These are phyloP conservation scores for Sipha flava DNA, from an alignment of 1,140 invertebrate species.

Conservation along the genomic window DNA sequence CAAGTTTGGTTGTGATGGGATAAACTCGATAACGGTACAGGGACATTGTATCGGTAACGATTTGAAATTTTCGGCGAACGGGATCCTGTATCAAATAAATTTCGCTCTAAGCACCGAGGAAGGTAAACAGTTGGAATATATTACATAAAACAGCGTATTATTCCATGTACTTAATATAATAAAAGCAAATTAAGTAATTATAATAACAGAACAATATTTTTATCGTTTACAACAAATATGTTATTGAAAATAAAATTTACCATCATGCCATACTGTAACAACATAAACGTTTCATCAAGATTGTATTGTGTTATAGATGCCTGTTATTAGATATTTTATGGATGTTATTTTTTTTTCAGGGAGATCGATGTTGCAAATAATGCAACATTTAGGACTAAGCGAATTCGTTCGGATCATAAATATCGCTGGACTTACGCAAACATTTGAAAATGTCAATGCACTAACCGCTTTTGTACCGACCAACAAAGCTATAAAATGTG, in stretches of 20 bases:
- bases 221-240: too few species aligned
- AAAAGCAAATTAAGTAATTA: too few species aligned
- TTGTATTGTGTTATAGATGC: too few species aligned
- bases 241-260: too few species aligned
- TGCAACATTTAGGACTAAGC: conserved; percentile 46
- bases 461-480: not conserved
- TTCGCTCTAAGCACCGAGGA: not conserved
- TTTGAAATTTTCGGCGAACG: conserved; percentile 44
- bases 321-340: not conserved
- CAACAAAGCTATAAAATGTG: not conserved
- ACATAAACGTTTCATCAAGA: too few species aligned
- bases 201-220: too few species aligned
- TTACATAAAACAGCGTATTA: too few species aligned
- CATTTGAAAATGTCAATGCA: conserved; percentile 41
- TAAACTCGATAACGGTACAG: conserved; percentile 42
- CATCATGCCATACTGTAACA: too few species aligned
- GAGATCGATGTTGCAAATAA: conserved; percentile 40
- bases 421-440: conserved; percentile 43
- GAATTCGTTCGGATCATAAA: conserved; percentile 44
- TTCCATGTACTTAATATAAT: too few species aligned
- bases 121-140: not conserved
- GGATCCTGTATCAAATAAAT: conserved; percentile 45
- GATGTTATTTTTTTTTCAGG: not conserved
- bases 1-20: conserved; percentile 43
- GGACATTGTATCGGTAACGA: conserved; percentile 41